Base-by-base conservation (phyloP, 2,888 invertebrate species). In the Drosophila diplacantha region DNA sequence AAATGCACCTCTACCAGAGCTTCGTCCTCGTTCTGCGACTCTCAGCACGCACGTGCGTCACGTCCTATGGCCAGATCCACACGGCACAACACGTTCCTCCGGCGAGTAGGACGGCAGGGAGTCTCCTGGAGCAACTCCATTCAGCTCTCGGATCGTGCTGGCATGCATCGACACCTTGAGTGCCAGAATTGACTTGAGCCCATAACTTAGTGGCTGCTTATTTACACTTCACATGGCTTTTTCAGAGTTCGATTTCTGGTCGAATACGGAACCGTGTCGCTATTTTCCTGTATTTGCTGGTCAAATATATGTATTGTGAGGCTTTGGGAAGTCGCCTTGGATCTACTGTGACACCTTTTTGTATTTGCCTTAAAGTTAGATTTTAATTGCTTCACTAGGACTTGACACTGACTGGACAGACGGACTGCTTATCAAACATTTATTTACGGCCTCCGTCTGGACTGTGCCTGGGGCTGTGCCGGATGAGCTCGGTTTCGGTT, bases 1-100 rank as follows among this genome's bases (percentile, higher is more conserved):
- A 66, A 74, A 72, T 70, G 69, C 73, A 77, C 68, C 67, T 69
- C 67, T 65, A 56, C 50, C 41, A 43, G 52, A 66, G 43, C 32
- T 49, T 14, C 20, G 44, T 59, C 64, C 54, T 58, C 53, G 64
- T 47, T 37, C 41, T 41, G 31, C 43, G 18, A 35, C 56, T 67
- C 47, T 44, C 44, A 51, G 62, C 69, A 80, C 81, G 74, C 83
- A 80, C 81, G 66, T 80, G 75, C 73, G 57, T 55, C 81, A 77
- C 77, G 75, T 75, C 69, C 71, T 41, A 46, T 50, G 59, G 34
- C 51, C 66, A 69, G 70, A 53, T 51, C 41, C 47, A 39, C 41
- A 26, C 38, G 35, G 18, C 16, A 50, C 20, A 49, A 54, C 67
- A 63, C 61, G 60, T 65, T 57, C 53, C 44, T 31, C 56, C 50